Evolutionary conservation across 2,113 vertebrate genomes (phyloP).

Genomic region (Daphoenositta chrysoptera): DNA sequence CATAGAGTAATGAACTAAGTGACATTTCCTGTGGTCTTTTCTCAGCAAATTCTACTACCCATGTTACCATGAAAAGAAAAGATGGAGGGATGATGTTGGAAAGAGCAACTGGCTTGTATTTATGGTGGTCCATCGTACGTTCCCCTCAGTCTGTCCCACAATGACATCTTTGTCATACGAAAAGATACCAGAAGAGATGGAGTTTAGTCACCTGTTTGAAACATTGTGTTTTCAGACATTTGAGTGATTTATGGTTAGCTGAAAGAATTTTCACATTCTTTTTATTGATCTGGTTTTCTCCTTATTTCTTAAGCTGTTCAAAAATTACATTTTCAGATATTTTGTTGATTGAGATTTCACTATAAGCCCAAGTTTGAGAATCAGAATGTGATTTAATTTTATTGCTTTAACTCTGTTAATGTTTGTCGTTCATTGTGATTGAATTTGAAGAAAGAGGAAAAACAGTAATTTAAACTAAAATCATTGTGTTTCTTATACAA

Average conservation of each 20-base stretch:
- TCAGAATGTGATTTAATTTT: background rate
- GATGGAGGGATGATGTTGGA: background rate
- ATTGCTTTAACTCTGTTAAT: background rate
- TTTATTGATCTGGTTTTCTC: background rate
- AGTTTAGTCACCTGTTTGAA: background rate
- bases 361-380: background rate
- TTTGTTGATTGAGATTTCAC: background rate
- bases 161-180: background rate
- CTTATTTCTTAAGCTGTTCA: background rate
- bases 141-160: background rate
- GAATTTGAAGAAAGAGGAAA: background rate
- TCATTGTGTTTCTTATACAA: background rate
- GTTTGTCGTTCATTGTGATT: background rate
- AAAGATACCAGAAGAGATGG: background rate
- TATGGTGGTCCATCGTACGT: background rate
- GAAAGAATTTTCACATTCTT: background rate
- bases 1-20: slow-evolving; percentile 48
- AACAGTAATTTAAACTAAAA: background rate
- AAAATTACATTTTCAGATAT: background rate
- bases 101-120: background rate
- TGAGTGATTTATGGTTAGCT: background rate
- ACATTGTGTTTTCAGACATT: background rate
- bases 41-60: background rate
- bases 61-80: background rate
- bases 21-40: slow-evolving; percentile 45